Base-by-base conservation (phyloP, 2,113 vertebrate genomes). In the Cnemophilus loriae region DNA sequence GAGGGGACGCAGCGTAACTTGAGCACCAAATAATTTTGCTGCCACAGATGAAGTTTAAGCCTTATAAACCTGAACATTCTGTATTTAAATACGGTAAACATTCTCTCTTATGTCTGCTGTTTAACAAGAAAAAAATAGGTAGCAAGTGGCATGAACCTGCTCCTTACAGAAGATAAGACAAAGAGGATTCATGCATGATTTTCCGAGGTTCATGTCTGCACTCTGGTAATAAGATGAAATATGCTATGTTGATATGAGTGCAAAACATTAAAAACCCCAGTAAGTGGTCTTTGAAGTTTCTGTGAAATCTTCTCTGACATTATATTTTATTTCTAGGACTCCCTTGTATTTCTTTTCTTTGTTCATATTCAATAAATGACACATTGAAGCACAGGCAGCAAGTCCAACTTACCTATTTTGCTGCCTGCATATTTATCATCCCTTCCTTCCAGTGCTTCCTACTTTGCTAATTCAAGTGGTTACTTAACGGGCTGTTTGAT, bases 1-100 rank as follows among this genome's bases (percentile, higher is more conserved):
- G 0, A 47, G n/a, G 84, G 82, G 35, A 79, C 65, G 77, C 69
- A 74, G 56, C 1, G 96, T 95, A 97, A 97, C 84, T 83, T 94
- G 96, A 97, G 90, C 78, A 71, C 61, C 68, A 18, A 95, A 65
- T 84, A 93, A 94, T 93, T 92, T 95, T 84, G 35, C 71, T 71
- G 57, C 56, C 77, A 85, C 81, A 81, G 93, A 93, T 92, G 41
- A 5, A 16, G 56, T 91, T 94, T 64, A 90, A 84, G 56, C 81
- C 89, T 78, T 59, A 87, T 80, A 91, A 95, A 85, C 44, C 35
- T 84, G 80, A 90, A 80, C 60, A 42, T 61, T 89, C 83, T 70
- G 75, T 94, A 95, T 93, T 95, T 96, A 69, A 92, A 42, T 69
- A 39, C 3, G 3, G 81, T 93, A 92, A 89, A 81, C 39, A 49